Conservation (phyloP, 1,140 invertebrate genomes). For the Nasonia longicornis region DNA sequence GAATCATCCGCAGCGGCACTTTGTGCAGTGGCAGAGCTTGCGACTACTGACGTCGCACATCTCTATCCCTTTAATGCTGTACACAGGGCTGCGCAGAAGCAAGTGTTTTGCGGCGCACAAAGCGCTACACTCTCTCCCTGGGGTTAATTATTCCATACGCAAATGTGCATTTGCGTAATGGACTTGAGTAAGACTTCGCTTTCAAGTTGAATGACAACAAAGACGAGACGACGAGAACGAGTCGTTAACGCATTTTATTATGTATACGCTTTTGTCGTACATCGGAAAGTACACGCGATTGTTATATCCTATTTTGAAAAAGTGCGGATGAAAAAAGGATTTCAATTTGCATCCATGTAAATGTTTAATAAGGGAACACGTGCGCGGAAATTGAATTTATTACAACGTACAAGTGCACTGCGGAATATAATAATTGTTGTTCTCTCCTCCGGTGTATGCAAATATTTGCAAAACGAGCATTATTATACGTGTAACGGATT, state of each 20-base stretch:
- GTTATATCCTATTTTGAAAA: no score
- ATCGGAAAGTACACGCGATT: no score
- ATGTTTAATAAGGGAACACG: no score
- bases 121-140: neutral
- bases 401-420: no score
- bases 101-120: slow-evolving; percentile 12
- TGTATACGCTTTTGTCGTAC: no score
- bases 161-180: slow-evolving; percentile 43
- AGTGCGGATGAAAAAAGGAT: no score
- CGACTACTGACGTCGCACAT: neutral
- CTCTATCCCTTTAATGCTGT: slow-evolving; percentile 4
- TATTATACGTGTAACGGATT: no score
- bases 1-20: slow-evolving; percentile 3
- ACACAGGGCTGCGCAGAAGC: neutral
- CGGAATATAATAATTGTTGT: no score
- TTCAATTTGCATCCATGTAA: no score
- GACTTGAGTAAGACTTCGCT: slow-evolving; percentile 31
- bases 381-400: no score
- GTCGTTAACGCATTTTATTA: neutral
- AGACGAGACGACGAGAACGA: neutral
- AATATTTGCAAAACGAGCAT: no score
- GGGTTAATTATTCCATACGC: slow-evolving; percentile 39
- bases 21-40: neutral
- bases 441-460: no score
- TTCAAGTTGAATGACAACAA: slow-evolving; percentile 16